phyloP scores from a whole-genome alignment of 2,113 vertebrate genomes.

The Pandion haliaetus region DNA sequence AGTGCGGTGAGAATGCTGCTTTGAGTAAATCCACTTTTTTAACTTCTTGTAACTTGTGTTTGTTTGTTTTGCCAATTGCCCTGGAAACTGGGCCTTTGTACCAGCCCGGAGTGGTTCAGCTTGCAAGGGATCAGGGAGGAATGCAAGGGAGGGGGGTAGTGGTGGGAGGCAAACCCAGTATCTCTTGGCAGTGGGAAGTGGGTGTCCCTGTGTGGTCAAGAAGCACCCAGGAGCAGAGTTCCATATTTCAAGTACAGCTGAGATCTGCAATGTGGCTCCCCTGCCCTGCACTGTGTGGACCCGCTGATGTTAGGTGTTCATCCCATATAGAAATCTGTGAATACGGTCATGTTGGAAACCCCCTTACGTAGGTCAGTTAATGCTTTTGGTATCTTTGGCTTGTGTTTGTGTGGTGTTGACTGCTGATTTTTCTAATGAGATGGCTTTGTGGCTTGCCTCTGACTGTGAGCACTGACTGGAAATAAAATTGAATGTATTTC shows the following conservation, averaged over 20 bases:
- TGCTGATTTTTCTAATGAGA: not conserved
- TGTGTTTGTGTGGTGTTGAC: not conserved
- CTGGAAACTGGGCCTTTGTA: not conserved
- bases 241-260: rapidly evolving
- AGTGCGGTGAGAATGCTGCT: not conserved
- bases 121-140: not conserved
- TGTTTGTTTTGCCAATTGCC: not conserved
- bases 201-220: not conserved
- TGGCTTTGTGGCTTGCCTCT: slow-evolving; percentile 18
- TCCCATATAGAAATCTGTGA: not conserved
- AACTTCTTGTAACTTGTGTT: not conserved
- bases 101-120: not conserved
- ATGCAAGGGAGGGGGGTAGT: not conserved
- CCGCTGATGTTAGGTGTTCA: not conserved
- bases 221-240: not conserved
- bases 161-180: not conserved
- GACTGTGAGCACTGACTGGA: not conserved
- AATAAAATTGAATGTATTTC: not conserved
- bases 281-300: not conserved
- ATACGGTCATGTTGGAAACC: not conserved
- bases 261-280: not conserved
- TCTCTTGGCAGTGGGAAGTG: not conserved
- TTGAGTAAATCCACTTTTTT: not conserved
- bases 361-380: not conserved
- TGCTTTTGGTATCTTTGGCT: slow-evolving; percentile 7